Evolutionary conservation across 2,113 vertebrate genomes (phyloP).

Genomic region (Naja naja): DNA sequence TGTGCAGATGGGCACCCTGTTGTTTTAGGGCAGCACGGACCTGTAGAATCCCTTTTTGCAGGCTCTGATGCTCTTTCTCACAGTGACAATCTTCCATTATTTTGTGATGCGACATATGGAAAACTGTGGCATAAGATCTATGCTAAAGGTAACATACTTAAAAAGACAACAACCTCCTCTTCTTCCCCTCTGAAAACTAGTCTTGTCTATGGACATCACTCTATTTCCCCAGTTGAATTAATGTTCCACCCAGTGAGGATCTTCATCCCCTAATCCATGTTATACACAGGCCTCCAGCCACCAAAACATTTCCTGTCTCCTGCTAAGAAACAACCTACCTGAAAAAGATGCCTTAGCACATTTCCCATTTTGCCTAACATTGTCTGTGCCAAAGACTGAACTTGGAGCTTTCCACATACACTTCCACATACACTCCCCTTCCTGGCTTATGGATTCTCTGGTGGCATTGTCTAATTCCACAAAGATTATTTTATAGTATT

Average conservation of each 20-base stretch:
- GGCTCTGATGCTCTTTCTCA: too few relatives aligned
- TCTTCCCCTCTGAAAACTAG: not conserved
- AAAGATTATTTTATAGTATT: not conserved
- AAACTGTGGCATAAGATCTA: too few relatives aligned
- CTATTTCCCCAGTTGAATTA: not conserved
- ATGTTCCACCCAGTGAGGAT: not conserved
- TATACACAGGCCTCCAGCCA: not conserved
- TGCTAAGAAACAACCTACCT: not conserved
- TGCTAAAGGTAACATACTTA: not conserved
- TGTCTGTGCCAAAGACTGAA: not conserved
- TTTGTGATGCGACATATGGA: too few relatives aligned
- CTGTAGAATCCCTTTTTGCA: too few relatives aligned
- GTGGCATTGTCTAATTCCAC: not conserved
- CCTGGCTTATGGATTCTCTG: not conserved
- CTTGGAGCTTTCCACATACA: not conserved
- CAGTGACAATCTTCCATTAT: too few relatives aligned
- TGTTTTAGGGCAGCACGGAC: too few relatives aligned
- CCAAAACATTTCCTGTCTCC: not conserved
- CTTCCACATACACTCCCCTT: not conserved
- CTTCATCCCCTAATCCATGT: not conserved
- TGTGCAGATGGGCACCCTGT: too few relatives aligned
- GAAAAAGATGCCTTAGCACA: not conserved
- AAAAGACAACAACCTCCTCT: not conserved
- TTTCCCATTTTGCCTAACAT: not conserved
- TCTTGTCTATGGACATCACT: not conserved